Conservation (phyloP, 2,113 vertebrate species). For the Pristiophorus japonicus region DNA sequence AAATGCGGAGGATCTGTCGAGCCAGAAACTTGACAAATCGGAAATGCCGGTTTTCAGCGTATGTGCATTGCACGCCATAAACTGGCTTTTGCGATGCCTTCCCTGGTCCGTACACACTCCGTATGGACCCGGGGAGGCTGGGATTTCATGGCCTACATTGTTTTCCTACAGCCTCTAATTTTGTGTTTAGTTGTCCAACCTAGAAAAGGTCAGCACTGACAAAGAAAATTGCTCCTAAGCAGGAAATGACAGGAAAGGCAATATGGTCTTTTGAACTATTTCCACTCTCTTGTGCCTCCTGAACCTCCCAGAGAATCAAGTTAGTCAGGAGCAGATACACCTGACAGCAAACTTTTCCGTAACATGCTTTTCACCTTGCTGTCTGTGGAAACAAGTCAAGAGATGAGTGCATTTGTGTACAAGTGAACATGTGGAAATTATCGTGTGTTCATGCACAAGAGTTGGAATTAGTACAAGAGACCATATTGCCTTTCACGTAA, state of each 20-base stretch:
- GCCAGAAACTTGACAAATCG: no score
- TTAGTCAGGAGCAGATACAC: neutral
- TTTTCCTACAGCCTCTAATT: neutral
- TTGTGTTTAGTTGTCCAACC: neutral
- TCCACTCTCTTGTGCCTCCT: neutral
- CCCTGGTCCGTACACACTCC: no score
- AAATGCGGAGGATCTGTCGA: no score
- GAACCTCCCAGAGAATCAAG: neutral
- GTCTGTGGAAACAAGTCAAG: neutral
- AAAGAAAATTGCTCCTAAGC: neutral
- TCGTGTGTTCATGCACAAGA: neutral
- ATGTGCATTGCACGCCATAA: no score
- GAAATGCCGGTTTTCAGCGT: no score
- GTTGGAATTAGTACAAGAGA: neutral
- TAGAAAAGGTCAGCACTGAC: neutral
- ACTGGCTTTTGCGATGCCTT: no score
- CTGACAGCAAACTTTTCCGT: neutral
- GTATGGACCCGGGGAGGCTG: no score
- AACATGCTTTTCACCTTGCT: neutral
- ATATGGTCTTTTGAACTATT: neutral
- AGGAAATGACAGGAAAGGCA: neutral
- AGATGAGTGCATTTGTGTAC: neutral
- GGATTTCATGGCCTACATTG: no score
- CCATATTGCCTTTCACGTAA: neutral
- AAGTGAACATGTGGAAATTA: neutral